Evolutionary conservation across 2,888 invertebrate genomes (phyloP).

Genomic region (Alcis repandata): DNA sequence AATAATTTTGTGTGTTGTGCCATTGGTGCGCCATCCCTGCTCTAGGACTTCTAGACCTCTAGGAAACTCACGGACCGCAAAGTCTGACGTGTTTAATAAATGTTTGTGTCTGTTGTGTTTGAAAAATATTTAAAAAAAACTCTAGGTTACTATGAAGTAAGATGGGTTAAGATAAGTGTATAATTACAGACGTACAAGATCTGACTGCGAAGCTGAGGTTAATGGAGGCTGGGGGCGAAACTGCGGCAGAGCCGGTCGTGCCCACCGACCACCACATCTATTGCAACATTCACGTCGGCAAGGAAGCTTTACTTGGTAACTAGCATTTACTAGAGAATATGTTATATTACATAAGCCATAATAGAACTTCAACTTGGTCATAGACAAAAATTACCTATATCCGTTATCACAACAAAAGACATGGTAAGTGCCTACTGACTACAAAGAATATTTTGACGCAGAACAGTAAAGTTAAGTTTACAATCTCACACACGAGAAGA

Average conservation of each 20-base stretch:
- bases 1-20: too few relatives aligned
- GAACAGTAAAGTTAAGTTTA: neutral
- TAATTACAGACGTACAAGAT: constrained; percentile 89
- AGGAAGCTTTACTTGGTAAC: constrained; percentile 76
- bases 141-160: too few relatives aligned
- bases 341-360: neutral
- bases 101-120: too few relatives aligned
- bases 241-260: constrained; percentile 69
- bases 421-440: too few relatives aligned
- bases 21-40: too few relatives aligned
- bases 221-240: constrained; percentile 85
- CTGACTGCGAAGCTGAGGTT: constrained; percentile 89
- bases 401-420: too few relatives aligned
- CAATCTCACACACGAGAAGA: constrained; percentile 9
- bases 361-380: neutral
- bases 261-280: constrained; percentile 80
- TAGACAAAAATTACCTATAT: neutral
- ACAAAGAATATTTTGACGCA: neutral
- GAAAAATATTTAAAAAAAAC: too few relatives aligned
- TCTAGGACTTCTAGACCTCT: too few relatives aligned
- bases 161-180: neutral
- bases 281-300: constrained; percentile 80
- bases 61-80: too few relatives aligned
- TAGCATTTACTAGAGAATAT: neutral
- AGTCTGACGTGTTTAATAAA: too few relatives aligned